phyloP scores from a whole-genome alignment of 2,888 invertebrate genomes.

The Sepiola atlantica region DNA sequence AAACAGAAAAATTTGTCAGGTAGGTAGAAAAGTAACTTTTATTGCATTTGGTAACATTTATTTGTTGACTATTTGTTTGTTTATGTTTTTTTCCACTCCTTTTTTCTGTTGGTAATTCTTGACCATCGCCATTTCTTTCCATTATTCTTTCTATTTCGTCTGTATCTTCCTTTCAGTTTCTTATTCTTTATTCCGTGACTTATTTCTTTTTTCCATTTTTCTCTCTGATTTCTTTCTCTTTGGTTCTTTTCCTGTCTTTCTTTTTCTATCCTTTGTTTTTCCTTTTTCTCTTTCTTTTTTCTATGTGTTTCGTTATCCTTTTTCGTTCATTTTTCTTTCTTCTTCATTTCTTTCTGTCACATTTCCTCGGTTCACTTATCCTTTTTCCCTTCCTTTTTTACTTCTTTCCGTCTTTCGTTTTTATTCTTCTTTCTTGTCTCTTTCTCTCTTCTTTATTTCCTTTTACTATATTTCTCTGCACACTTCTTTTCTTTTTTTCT shows the following conservation, averaged over 20 bases:
- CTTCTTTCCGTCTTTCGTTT: not conserved
- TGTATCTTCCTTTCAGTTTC: not conserved
- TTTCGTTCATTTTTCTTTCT: too few relatives aligned
- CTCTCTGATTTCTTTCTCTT: rapidly evolving
- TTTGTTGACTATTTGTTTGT: too few relatives aligned
- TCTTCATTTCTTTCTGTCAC: not conserved
- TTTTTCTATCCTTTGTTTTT: not conserved
- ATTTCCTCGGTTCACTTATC: not conserved
- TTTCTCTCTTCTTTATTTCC: too few relatives aligned
- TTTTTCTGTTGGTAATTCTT: too few relatives aligned
- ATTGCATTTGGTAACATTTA: too few relatives aligned
- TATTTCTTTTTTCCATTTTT: not conserved
- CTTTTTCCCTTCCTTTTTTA: not conserved
- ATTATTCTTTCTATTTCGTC: not conserved
- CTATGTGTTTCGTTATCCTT: too few relatives aligned
- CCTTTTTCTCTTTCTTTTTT: not conserved
- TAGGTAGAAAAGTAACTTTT: too few relatives aligned
- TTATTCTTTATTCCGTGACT: not conserved
- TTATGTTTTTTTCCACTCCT: too few relatives aligned
- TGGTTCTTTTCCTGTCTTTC: not conserved
- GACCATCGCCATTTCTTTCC: too few relatives aligned
- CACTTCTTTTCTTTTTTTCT: too few relatives aligned
- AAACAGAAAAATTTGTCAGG: too few relatives aligned
- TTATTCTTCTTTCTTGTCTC: not conserved
- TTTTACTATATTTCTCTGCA: too few relatives aligned